Evolutionary conservation across 2,888 invertebrate species (phyloP), one percentile per base, ranked within the genome.

Genomic region (Sinohyriopsis cumingii): DNA sequence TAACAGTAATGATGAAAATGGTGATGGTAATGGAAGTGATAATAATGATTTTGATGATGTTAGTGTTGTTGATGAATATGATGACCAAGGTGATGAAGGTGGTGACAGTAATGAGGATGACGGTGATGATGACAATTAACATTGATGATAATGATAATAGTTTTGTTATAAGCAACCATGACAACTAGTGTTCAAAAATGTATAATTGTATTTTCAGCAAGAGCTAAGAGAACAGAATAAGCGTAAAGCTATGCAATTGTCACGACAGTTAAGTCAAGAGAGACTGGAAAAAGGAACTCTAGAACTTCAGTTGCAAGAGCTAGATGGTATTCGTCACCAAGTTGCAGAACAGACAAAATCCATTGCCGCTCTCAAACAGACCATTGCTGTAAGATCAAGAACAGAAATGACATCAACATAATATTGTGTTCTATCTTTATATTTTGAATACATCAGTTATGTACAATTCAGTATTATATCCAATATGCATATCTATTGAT

Each of bases 341-440:
- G 65, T 82, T 57, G 62, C 75, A n/a, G 85, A 87, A 67, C 84
- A 84, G 61, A 76, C 73, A 53, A 85, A 84, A 70, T 75, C 76
- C 20, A 79, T 88, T 15, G 72, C 73, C 18, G 82, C 82, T 45
- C 81, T 87, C 54, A 81, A 76, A 75, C 81, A 83, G 56, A 75
- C 84, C 22, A 83, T 84, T 69, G 75, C 80, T 12, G 86, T 84
- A 71, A 77, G 84, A 80, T 28, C 1, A 22, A 59, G n/a, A 63
- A 54, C 22, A 54, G 12, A 53, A 54, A 53, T 54, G 63, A 53
- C 1, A 24, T n/a, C 63, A 54, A 55, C 54, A 54, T 54, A 12
- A 19, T 59, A 59, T 19, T 59, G 59, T 59, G 24, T 59, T 59
- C 18, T 12, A 25, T 25, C 24, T 28, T 45, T 45, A 45, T 45